Base-by-base conservation (phyloP, 2,797 vertebrate genomes). In the Pachyuromys duprasi region DNA sequence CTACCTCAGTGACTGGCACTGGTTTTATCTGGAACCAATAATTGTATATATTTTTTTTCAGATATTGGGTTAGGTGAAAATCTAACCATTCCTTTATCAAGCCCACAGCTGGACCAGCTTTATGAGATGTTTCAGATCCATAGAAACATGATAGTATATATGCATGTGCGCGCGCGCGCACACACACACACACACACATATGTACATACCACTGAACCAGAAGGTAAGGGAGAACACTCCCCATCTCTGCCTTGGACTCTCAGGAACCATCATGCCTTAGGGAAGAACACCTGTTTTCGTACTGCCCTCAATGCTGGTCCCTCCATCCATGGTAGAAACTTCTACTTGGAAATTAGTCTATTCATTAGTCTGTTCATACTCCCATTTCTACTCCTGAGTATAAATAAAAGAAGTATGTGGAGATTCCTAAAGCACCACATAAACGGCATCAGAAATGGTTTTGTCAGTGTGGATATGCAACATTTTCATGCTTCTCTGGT, bases 231-330 rank as follows among this genome's bases (percentile, higher is more conserved):
- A 39, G 5, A 42, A 1, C 70, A 18, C 1, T 1, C 15, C 14
- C 7, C 1, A 0, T 1, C 5, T 3, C 6, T 0, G 22, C 22
- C 11, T 15, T 1, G 8, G 63, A 17, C 6, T 60, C 78, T 12
- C 3, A 4, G 74, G 55, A 28, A 15, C 7, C 0, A 0, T 5
- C 4, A 0, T 12, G 1, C n/a, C 0, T 11, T 1, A 1, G 14
- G 17, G 13, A 0, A 24, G 45, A 5, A 5, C 14, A 5, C 28
- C 14, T 12, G 14, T 1, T 14, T 31, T 17, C 39, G 31, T 12
- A 0, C 3, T 1, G 7, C 33, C 31, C 20, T 33, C 49, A 18
- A 1, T 0, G 18, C 67, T 1, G 15, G 11, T 0, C 31, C 18
- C 65, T 15, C 18, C 53, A 2, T 11, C 31, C 42, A 8, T 0